These are phyloP conservation scores for Bothrops alternatus DNA, from an alignment of 2,797 vertebrate species.

Conservation along the genomic window DNA sequence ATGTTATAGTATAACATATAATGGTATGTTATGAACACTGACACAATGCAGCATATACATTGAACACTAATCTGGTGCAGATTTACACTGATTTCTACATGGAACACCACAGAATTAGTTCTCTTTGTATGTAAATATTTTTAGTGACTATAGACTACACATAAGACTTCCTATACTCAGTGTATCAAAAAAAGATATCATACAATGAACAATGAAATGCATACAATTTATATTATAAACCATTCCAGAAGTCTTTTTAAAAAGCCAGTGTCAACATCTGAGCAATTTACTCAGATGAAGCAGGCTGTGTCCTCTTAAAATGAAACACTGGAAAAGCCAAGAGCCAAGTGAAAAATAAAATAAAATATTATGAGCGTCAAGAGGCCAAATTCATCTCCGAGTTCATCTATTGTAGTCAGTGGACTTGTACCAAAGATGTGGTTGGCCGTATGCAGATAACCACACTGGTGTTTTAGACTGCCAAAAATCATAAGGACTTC, in stretches of 20 bases:
- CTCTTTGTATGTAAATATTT: background rate
- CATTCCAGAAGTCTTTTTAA: background rate
- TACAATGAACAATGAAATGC: background rate
- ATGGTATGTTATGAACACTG: no score
- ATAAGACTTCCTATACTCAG: background rate
- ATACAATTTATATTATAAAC: background rate
- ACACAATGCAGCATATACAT: no score
- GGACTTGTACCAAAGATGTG: background rate
- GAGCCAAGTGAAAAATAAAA: background rate
- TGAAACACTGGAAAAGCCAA: background rate
- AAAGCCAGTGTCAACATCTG: background rate
- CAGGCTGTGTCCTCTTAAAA: background rate
- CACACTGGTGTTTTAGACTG: slow-evolving; percentile 22
- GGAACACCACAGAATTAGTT: background rate
- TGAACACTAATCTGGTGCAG: no score
- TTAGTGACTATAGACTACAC: background rate
- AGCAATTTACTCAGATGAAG: slow-evolving; percentile 3
- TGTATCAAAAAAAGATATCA: background rate
- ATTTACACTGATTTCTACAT: no score
- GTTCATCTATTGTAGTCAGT: background rate
- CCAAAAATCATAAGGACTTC: slow-evolving; percentile 44
- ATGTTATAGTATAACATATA: no score
- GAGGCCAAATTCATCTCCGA: background rate
- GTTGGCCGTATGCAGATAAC: slow-evolving; percentile 40
- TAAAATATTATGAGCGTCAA: background rate